phyloP scores from a whole-genome alignment of 2,113 vertebrate species.

The Passer montanus region DNA sequence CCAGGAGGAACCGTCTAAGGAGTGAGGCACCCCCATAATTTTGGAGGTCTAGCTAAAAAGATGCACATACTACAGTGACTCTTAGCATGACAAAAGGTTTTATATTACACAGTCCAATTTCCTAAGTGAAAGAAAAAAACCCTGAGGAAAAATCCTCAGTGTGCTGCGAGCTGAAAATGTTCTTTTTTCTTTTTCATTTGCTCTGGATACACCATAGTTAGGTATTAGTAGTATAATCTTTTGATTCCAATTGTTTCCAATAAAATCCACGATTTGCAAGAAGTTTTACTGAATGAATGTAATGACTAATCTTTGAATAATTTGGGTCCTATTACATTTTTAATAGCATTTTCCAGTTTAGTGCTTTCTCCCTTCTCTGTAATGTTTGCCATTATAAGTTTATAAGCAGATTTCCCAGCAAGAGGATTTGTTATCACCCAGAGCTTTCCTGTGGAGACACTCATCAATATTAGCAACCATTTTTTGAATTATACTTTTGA shows the following conservation, averaged over 20 bases:
- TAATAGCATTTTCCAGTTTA: conserved; percentile 51
- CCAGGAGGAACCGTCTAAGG: background rate
- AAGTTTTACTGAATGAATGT: background rate
- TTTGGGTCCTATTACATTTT: conserved; percentile 34
- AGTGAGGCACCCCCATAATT: background rate
- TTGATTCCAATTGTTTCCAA: conserved; percentile 4
- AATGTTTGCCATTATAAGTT: background rate
- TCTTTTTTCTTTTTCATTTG: background rate
- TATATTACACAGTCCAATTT: background rate
- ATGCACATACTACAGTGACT: background rate
- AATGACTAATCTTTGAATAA: conserved; percentile 39
- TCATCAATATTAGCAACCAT: background rate
- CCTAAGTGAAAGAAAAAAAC: background rate
- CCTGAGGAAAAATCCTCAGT: background rate
- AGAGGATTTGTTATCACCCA: background rate
- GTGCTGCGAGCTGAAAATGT: background rate
- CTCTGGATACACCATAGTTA: background rate
- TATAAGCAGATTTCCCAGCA: background rate
- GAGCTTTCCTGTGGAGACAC: background rate
- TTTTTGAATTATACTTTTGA: background rate
- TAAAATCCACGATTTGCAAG: background rate
- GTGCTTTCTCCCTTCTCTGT: conserved; percentile 10
- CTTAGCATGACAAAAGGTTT: background rate
- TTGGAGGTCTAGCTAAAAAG: background rate
- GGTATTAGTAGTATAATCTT: conserved; percentile 12